Conservation (phyloP, 2,888 invertebrate species). For the Parthenolecanium corni region DNA sequence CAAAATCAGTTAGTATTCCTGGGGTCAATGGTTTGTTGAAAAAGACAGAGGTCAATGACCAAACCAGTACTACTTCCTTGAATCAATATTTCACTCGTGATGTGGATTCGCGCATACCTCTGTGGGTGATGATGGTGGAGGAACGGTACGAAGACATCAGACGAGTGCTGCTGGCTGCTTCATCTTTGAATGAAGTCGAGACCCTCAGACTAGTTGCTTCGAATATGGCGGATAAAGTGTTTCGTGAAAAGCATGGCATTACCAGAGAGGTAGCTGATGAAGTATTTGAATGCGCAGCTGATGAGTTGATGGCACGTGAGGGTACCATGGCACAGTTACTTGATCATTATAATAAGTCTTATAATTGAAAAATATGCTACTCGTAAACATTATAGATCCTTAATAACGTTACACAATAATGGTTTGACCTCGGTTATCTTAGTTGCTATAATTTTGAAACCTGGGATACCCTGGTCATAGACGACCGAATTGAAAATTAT, state of each 20-base stretch:
- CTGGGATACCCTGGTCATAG: too few relatives aligned
- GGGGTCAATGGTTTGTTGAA: neutral
- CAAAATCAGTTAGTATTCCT: too few relatives aligned
- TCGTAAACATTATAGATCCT: too few relatives aligned
- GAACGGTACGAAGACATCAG: neutral
- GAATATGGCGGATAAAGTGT: neutral
- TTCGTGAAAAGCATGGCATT: neutral
- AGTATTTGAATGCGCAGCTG: neutral
- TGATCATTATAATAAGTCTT: neutral
- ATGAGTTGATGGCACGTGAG: constrained; percentile 1
- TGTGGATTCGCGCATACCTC: neutral
- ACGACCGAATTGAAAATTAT: too few relatives aligned
- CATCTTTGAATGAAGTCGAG: neutral
- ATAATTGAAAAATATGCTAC: too few relatives aligned
- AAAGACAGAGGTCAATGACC: too few relatives aligned
- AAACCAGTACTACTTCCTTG: neutral
- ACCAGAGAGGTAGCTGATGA: neutral
- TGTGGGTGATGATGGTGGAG: constrained; percentile 3
- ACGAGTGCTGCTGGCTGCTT: neutral
- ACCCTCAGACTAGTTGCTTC: neutral
- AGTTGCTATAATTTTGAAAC: too few relatives aligned
- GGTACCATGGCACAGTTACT: neutral
- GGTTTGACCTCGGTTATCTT: too few relatives aligned
- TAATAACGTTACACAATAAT: too few relatives aligned
- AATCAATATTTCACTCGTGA: neutral